Evolutionary conservation across 1,140 invertebrate species (phyloP).

Genomic region (Zaprionus gabonicus): DNA sequence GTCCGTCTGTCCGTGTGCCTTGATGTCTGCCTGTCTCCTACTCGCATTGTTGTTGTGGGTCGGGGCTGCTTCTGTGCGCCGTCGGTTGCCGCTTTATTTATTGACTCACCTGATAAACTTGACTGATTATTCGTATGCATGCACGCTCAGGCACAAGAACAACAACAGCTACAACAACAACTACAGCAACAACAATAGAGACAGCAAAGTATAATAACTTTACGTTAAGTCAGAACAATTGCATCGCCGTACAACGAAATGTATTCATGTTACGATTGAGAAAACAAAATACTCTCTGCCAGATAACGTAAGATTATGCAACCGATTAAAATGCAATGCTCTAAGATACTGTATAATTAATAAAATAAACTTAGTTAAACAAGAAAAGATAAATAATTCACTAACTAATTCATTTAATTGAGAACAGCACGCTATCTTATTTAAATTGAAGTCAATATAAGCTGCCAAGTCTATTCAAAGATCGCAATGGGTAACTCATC

Average conservation of each 20-base stretch:
- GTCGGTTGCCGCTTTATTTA: slow-evolving; percentile 67
- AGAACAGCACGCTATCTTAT: no score
- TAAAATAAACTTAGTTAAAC: not conserved
- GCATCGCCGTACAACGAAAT: slow-evolving; percentile 12
- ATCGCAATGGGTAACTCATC: no score
- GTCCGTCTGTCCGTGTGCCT: slow-evolving; percentile 7
- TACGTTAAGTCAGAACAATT: slow-evolving; percentile 35
- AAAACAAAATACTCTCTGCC: not conserved
- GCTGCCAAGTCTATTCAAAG: no score
- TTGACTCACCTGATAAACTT: slow-evolving; percentile 79
- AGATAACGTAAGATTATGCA: not conserved
- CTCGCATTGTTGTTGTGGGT: slow-evolving; percentile 21
- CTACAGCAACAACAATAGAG: slow-evolving; percentile 22
- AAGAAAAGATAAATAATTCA: not conserved
- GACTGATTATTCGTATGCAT: slow-evolving; percentile 79
- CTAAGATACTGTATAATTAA: not conserved
- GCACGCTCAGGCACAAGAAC: slow-evolving; percentile 48
- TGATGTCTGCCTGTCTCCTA: slow-evolving; percentile 3
- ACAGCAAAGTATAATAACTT: slow-evolving; percentile 23
- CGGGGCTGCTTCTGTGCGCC: slow-evolving; percentile 45
- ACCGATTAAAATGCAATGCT: not conserved
- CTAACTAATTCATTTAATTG: not conserved
- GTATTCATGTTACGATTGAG: not conserved
- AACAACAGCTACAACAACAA: slow-evolving; percentile 7
- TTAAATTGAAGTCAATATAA: no score